Conservation (phyloP, 1,140 invertebrate genomes). For the Eupeodes corollae region DNA sequence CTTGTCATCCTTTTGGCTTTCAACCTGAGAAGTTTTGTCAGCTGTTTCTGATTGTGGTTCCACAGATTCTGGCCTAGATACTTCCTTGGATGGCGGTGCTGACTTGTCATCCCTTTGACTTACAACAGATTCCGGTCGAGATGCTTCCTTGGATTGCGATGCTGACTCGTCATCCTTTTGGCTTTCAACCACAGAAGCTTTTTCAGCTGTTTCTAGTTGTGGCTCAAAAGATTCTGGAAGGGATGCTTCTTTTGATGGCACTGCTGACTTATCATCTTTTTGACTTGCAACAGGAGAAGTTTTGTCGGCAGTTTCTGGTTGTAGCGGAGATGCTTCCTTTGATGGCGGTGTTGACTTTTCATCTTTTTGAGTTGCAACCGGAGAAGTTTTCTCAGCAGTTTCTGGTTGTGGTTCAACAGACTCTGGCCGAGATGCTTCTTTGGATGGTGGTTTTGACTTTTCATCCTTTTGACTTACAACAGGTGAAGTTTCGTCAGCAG, state of each 20-base stretch:
- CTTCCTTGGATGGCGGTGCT: conserved; percentile 9
- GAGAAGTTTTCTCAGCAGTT: too few species aligned
- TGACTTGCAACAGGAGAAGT: neutral
- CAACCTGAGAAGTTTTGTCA: neutral
- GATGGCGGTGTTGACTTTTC: neutral
- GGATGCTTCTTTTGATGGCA: conserved; percentile 4
- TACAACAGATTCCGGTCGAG: conserved; percentile 2
- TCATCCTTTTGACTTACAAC: neutral
- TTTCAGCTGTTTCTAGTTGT: too few species aligned
- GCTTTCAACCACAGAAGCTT: too few species aligned
- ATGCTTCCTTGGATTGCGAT: conserved; percentile 3
- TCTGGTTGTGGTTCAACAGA: too few species aligned
- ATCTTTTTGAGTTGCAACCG: too few species aligned
- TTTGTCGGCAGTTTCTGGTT: neutral
- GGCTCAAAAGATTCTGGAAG: conserved; percentile 8
- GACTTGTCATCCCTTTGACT: conserved; percentile 6
- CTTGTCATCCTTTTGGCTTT: conserved; percentile 4
- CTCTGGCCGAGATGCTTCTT: conserved; percentile 5
- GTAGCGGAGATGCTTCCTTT: neutral
- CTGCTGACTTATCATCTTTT: neutral
- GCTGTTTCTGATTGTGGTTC: neutral
- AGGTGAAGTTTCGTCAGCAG: neutral
- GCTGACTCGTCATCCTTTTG: conserved; percentile 5
- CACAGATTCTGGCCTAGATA: conserved; percentile 7
- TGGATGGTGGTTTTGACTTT: neutral